These are phyloP conservation scores for Crotalus horridus DNA, from an alignment of 2,113 vertebrate genomes.

Conservation along the genomic window DNA sequence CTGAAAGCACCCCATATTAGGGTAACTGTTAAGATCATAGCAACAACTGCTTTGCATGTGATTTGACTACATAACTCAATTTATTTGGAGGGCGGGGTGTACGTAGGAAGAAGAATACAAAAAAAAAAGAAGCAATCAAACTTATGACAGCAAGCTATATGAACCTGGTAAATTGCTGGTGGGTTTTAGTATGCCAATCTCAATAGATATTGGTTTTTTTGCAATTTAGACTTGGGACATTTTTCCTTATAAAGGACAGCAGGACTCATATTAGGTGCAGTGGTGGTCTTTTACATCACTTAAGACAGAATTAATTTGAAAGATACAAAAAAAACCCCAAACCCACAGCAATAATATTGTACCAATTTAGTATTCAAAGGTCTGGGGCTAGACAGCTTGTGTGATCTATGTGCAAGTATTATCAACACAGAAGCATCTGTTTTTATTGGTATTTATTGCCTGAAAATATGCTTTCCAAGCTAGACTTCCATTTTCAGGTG, in stretches of 20 bases:
- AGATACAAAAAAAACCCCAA: background rate
- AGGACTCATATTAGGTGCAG: background rate
- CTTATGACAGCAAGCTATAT: background rate
- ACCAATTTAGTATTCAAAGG: background rate
- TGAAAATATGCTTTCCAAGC: background rate
- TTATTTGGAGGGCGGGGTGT: background rate
- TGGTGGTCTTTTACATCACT: background rate
- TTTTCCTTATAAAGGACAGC: slow-evolving; percentile 20
- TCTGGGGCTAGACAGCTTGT: background rate
- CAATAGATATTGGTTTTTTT: background rate
- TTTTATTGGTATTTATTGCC: slow-evolving; percentile 18
- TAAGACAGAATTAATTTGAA: slow-evolving; percentile 13
- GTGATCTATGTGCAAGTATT: background rate
- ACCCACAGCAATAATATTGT: background rate
- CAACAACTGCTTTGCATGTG: slow-evolving; percentile 22
- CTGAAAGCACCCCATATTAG: slow-evolving; percentile 14
- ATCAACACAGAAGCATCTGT: background rate
- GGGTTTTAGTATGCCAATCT: background rate
- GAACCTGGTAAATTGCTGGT: slow-evolving; percentile 18
- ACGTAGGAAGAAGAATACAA: background rate
- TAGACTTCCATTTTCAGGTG: slow-evolving; percentile 8
- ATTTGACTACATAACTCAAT: slow-evolving; percentile 14
- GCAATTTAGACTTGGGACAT: slow-evolving; percentile 12
- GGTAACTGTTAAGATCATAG: slow-evolving; percentile 29
- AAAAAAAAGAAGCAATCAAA: background rate